phyloP scores from a whole-genome alignment of 2,113 vertebrate species.

The Ovis canadensis region DNA sequence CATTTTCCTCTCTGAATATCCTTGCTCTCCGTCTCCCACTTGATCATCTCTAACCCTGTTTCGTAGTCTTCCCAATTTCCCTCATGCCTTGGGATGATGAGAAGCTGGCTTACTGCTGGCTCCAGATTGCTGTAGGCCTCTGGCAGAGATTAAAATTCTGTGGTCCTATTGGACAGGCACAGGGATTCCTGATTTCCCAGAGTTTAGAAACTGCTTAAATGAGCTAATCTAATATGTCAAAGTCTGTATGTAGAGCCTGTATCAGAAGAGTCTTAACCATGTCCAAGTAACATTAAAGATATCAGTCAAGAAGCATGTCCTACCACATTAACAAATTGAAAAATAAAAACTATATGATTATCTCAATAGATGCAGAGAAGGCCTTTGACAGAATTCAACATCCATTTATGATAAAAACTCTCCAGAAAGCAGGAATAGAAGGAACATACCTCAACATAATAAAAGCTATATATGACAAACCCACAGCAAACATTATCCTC shows the following conservation, averaged over 20 bases:
- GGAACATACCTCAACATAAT: too few relatives aligned
- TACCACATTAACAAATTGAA: neutral
- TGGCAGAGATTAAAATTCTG: neutral
- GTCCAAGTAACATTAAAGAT: conserved; percentile 67
- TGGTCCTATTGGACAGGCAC: neutral
- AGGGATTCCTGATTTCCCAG: neutral
- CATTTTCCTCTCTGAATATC: neutral
- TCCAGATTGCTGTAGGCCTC: neutral
- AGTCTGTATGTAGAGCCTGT: conserved; percentile 43
- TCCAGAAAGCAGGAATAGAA: too few relatives aligned
- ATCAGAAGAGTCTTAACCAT: conserved; percentile 69
- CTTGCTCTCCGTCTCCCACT: neutral
- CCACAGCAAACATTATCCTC: too few relatives aligned
- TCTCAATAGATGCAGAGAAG: too few relatives aligned
- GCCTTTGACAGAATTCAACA: too few relatives aligned
- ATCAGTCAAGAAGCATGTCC: conserved; percentile 38
- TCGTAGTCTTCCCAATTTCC: neutral
- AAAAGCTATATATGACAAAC: too few relatives aligned
- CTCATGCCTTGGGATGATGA: neutral
- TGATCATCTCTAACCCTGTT: neutral
- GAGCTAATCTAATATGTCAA: conserved; percentile 70
- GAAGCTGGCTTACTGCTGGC: neutral
- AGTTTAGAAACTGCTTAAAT: conserved; percentile 71
- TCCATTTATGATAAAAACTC: too few relatives aligned
- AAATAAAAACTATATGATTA: too few relatives aligned